Evolutionary conservation across 2,888 invertebrate genomes (phyloP), one percentile per base, ranked within the genome.

Genomic region (Calliopum simillimum): DNA sequence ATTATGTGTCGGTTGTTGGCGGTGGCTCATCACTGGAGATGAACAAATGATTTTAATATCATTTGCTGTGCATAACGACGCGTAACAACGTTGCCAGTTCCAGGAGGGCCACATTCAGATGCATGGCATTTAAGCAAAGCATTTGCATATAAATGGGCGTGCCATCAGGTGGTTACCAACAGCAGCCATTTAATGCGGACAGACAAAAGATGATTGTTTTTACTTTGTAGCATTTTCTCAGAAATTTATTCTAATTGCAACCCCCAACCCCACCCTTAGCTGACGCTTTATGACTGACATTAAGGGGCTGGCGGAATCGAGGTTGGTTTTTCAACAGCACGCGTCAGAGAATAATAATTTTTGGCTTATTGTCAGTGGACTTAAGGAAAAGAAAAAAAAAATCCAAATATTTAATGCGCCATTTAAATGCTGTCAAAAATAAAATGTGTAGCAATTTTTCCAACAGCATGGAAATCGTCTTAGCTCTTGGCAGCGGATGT

Each of bases 81-180:
- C 84, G 82, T 81, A 69, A 66, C 73, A 76, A 75, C 59, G 75
- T 71, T 69, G 70, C 58, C 16, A 62, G 25, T 16, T 58, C 43
- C n/a, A 19, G 14, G 44, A 33, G 19, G 41, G 21, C 53, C 19
- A 41, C 6, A 11, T 14, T 13, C 63, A 55, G 13, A 47, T 41
- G 33, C 44, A 61, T 2, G 11, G 51, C 23, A 63, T n/a, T 19
- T 19, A 56, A 19, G 55, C 25, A 13, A 23, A 21, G 55, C 21
- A 80, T 82, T 82, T 83, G 80, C 82, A 82, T 83, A 83, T 77
- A 84, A 82, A 82, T 84, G 84, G 83, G 79, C 80, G 82, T 77
- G 79, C 76, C 83, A 81, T 79, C 80, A 81, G 82, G 73, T 72
- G 71, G 71, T 70, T 74, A 67, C 66, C 70, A 64, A 64, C 43